A percentile compares a stretch with the other conserved stretches of the same genome.
These are phyloP conservation scores for Amphiura filiformis DNA, from an alignment of 35 echinoderm and acorn worm species.

Conservation along the genomic window DNA sequence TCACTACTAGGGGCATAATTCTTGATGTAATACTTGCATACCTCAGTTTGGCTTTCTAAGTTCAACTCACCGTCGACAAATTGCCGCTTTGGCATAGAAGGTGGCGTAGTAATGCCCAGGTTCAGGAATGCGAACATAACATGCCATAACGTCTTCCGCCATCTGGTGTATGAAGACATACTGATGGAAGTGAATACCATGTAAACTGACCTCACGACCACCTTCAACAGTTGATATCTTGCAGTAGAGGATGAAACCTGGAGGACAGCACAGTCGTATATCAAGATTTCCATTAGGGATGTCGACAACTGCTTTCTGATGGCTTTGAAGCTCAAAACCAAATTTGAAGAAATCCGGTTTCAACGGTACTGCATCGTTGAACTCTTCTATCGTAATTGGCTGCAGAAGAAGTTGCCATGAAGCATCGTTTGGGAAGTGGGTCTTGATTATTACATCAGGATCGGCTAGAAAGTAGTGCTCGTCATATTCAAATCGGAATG, in stretches of 20 bases:
- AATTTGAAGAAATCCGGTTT: constrained; percentile 96
- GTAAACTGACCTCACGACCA: constrained; percentile 36
- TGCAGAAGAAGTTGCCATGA: constrained; percentile 77
- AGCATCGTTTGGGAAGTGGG: constrained; percentile 84
- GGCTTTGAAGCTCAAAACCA: constrained; percentile 58
- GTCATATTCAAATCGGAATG: constrained; percentile 92
- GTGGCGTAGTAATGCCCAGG: constrained; percentile 60
- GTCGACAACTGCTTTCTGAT: constrained; percentile 48
- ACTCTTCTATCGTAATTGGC: constrained; percentile 56
- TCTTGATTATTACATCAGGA: constrained; percentile 88
- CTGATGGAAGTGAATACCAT: constrained; percentile 64
- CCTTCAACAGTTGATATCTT: constrained; percentile 34
- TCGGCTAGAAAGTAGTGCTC: constrained; percentile 98
- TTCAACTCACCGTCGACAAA: constrained; percentile 73
- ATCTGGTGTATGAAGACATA: constrained; percentile 92
- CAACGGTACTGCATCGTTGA: constrained; percentile 56
- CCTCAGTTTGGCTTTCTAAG: constrained; percentile 88
- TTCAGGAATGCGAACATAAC: constrained; percentile 84
- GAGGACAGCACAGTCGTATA: constrained; percentile 44
- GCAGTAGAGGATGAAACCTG: constrained; percentile 55
- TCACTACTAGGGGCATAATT: constrained; percentile 61
- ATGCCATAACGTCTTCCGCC: constrained; percentile 58
- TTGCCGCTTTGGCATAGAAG: constrained; percentile 76
- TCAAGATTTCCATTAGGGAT: constrained; percentile 59
- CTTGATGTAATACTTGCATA: constrained; percentile 74